Conservation (phyloP, 1,140 invertebrate species). For the Hyposmocoma kahamanoa region DNA sequence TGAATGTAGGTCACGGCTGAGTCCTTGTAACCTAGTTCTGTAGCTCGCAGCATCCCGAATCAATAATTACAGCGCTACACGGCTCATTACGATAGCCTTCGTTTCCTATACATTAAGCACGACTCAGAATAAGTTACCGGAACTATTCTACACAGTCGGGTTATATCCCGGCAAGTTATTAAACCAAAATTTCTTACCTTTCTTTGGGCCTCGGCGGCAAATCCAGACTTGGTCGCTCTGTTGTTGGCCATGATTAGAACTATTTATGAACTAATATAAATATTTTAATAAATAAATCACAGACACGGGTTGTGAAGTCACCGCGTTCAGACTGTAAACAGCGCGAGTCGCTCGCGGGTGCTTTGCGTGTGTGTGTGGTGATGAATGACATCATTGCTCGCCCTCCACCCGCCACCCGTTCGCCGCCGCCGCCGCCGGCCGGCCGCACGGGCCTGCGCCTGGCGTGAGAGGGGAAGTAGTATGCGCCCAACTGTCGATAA, state of each 20-base stretch:
- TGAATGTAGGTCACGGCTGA: conserved; percentile 58
- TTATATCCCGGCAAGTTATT: conserved; percentile 12
- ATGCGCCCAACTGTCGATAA: too few species aligned
- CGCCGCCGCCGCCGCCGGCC: conserved; percentile 5
- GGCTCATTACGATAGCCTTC: too few species aligned
- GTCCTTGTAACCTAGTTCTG: conserved; percentile 55
- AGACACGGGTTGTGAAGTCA: conserved; percentile 55
- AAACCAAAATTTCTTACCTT: conserved; percentile 79
- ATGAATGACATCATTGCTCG: conserved; percentile 16
- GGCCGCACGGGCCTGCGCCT: not conserved
- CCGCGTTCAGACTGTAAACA: conserved; percentile 42
- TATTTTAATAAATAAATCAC: conserved; percentile 61
- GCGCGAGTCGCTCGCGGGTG: conserved; percentile 4
- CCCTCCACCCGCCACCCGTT: not conserved
- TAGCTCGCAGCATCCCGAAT: conserved; percentile 61
- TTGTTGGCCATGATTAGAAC: conserved; percentile 84
- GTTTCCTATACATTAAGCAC: too few species aligned
- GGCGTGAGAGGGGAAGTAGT: too few species aligned
- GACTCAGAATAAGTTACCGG: not conserved
- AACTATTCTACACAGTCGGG: conserved; percentile 3
- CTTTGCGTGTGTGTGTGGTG: conserved; percentile 6
- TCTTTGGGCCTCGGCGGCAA: conserved; percentile 93
- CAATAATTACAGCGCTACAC: conserved; percentile 50
- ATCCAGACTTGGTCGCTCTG: conserved; percentile 93
- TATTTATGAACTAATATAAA: conserved; percentile 53